Conservation (phyloP, 1,140 invertebrate species). For the Onthophagus taurus region DNA sequence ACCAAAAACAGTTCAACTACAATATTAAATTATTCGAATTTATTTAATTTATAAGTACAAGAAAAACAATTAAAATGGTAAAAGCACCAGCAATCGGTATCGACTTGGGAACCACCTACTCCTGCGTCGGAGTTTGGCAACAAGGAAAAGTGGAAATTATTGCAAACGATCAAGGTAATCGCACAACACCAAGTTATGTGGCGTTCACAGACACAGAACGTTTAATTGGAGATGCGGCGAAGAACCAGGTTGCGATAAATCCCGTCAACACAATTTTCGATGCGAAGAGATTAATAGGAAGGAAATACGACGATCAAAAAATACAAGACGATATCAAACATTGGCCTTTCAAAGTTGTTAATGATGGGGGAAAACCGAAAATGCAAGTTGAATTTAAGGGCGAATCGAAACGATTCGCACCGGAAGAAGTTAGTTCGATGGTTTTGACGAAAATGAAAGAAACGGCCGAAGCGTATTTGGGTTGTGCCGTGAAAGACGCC, state of each 20-base stretch:
- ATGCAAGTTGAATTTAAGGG: constrained; percentile 62
- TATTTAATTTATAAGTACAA: no score
- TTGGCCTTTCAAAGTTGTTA: constrained; percentile 59
- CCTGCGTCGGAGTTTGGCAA: constrained; percentile 72
- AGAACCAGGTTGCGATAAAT: constrained; percentile 55
- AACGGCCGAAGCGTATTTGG: constrained; percentile 46
- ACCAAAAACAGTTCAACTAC: no score
- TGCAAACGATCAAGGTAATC: constrained; percentile 89
- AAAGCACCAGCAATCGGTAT: constrained; percentile 74
- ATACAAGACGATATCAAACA: constrained; percentile 58
- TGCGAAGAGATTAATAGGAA: constrained; percentile 53
- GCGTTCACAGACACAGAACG: constrained; percentile 76
- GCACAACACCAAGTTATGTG: constrained; percentile 86
- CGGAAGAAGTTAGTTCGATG: constrained; percentile 68
- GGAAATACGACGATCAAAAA: constrained; percentile 57
- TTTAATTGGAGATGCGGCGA: constrained; percentile 55
- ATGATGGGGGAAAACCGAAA: constrained; percentile 49
- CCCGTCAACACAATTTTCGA: constrained; percentile 64
- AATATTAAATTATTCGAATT: no score
- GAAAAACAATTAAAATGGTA: constrained; percentile 56
- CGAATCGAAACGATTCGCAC: constrained; percentile 61
- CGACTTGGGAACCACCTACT: constrained; percentile 71
- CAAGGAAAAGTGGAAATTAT: constrained; percentile 88
- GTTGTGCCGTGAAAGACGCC: constrained; percentile 47
- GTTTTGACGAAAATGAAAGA: constrained; percentile 53